Base-by-base conservation (phyloP, 2,113 vertebrate species). In the Pteronura brasiliensis region DNA sequence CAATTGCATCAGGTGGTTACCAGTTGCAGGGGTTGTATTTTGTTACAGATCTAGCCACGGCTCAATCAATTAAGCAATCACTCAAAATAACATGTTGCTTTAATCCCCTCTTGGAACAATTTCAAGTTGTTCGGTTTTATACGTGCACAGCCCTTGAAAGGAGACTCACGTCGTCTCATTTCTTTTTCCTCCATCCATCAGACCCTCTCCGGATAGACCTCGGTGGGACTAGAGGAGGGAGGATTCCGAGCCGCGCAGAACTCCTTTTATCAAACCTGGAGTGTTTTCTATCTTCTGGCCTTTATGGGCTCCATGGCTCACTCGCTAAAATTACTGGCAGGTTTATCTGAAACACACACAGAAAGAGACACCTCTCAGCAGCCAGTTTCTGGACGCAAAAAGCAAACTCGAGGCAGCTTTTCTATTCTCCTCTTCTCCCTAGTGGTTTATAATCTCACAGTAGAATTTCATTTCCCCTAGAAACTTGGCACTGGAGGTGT, bases 401-500 rank as follows among this genome's bases (percentile, higher is more conserved):
- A 79, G 88, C 71, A 57, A 74, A 92, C 42, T 93, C 18, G 8
- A 34, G 6, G 59, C 9, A 82, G 95, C 55, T 49, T 88, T 80
- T 39, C 92, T 25, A 29, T 96, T 85, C 57, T 31, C 71, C 12
- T 96, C 76, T 89, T 90, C 49, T 57, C 96, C 93, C 57, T 27
- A 34, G 23, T 93, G 94, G 57, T 67, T 97, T 96, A 36, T 95
- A 90, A 85, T 85, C 91, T 93, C 97, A 21, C 47, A 69, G 84
- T 31, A 82, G 92, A 97, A 95, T 97, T 94, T 55, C 1, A 9
- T 90, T 97, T 98, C 81, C 89, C 79, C 88, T 91, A 98, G 89
- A 98, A 94, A 97, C 96, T 97, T 98, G 98, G 97, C 97, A 95
- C 42, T 21, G 18, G 67, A 96, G 42, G 93, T 95, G 97, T 97